phyloP scores from a whole-genome alignment of 2,797 vertebrate species.

The Diglossa cyanea region DNA sequence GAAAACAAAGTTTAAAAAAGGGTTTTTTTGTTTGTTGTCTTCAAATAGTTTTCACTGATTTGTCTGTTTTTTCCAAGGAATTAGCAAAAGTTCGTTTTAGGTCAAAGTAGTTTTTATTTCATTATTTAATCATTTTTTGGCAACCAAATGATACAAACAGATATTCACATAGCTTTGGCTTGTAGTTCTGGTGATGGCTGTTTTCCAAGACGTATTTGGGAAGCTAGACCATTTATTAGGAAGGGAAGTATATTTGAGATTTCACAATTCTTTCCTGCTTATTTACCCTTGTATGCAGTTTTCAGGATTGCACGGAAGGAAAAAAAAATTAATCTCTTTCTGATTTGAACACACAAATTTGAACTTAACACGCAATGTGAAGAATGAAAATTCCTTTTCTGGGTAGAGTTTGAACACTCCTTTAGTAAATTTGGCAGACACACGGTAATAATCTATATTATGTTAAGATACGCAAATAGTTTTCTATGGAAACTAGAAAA shows the following conservation, averaged over 20 bases:
- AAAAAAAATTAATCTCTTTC: not conserved
- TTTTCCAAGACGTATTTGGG: constrained; percentile 16
- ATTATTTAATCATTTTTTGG: constrained; percentile 27
- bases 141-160: not conserved
- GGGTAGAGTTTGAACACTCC: not conserved
- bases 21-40: not conserved
- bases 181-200: not conserved
- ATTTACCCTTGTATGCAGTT: not conserved
- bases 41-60: not conserved
- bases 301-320: not conserved
- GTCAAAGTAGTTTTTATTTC: not conserved
- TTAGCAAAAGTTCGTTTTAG: constrained; percentile 4
- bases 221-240: not conserved
- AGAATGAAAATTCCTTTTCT: not conserved
- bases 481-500: constrained; percentile 60
- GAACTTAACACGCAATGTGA: not conserved
- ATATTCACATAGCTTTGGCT: constrained; percentile 25
- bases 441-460: not conserved
- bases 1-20: not conserved
- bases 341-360: not conserved
- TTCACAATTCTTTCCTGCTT: not conserved
- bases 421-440: not conserved
- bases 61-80: not conserved
- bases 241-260: not conserved
- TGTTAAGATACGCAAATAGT: constrained; percentile 41